Percentiles rank a stretch among this genome's conserved stretches.
Evolutionary conservation across 2,113 vertebrate species (phyloP).

Genomic region (Thomomys bottae): DNA sequence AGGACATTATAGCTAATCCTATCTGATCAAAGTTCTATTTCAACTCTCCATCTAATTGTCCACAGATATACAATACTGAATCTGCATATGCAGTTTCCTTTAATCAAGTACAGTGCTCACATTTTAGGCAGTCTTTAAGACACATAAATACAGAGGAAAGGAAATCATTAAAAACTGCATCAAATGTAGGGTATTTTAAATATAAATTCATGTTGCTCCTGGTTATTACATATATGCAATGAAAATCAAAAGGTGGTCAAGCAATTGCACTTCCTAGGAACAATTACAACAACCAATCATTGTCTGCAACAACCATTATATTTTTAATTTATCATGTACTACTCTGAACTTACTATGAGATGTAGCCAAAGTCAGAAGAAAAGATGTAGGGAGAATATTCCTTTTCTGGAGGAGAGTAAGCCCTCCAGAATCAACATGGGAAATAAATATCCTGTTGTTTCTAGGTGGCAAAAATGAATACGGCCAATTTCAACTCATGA

Average conservation of each 20-base stretch:
- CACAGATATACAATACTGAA: slow-evolving; percentile 79
- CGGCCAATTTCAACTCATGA: slow-evolving; percentile 82
- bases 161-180: slow-evolving; percentile 73
- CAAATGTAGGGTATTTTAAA: slow-evolving; percentile 66
- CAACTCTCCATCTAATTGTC: slow-evolving; percentile 73
- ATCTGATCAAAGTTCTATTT: slow-evolving; percentile 68
- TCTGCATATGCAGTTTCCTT: slow-evolving; percentile 75
- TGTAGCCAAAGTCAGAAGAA: slow-evolving; percentile 81
- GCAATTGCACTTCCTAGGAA: slow-evolving; percentile 77
- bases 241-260: slow-evolving; percentile 74
- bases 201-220: slow-evolving; percentile 72
- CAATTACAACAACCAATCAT: slow-evolving; percentile 73
- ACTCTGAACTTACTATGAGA: slow-evolving; percentile 84
- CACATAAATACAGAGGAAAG: slow-evolving; percentile 80
- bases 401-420: slow-evolving; percentile 67
- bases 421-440: slow-evolving; percentile 81
- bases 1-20: slow-evolving; percentile 75
- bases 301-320: slow-evolving; percentile 78
- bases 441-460: slow-evolving; percentile 82
- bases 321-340: slow-evolving; percentile 76
- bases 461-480: slow-evolving; percentile 77
- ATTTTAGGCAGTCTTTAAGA: slow-evolving; percentile 73
- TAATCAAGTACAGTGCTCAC: slow-evolving; percentile 70
- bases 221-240: slow-evolving; percentile 77
- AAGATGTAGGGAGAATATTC: slow-evolving; percentile 77